Conservation (phyloP, 92 coral and sea anemone genomes). For the Muricea muricata region DNA sequence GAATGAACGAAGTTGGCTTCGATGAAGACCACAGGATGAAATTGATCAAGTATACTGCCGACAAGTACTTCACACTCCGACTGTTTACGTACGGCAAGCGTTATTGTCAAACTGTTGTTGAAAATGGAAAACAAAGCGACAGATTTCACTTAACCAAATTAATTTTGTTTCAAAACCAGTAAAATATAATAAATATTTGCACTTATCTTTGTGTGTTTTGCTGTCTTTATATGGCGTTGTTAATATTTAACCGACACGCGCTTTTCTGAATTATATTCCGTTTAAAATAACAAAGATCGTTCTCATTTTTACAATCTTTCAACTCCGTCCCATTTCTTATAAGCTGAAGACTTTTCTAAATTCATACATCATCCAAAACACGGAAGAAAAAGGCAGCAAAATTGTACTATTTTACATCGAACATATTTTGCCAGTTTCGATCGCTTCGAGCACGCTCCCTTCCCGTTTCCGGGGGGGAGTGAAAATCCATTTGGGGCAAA, state of each 20-base stretch:
- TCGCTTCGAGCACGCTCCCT: too few relatives aligned
- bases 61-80: background rate
- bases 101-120: background rate
- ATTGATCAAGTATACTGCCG: background rate
- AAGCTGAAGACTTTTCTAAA: too few relatives aligned
- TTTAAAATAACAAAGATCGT: background rate
- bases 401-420: too few relatives aligned
- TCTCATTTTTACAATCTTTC: too few relatives aligned
- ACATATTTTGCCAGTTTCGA: too few relatives aligned
- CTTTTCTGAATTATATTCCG: background rate
- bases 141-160: slow-evolving; percentile 2
- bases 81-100: background rate
- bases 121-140: background rate
- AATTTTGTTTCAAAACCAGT: background rate
- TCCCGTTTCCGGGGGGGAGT: too few relatives aligned
- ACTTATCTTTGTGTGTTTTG: background rate
- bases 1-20: background rate
- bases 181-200: background rate
- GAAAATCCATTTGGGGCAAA: too few relatives aligned
- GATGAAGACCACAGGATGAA: background rate
- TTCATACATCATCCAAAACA: too few relatives aligned
- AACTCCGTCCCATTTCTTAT: too few relatives aligned
- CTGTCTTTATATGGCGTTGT: background rate
- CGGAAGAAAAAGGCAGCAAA: too few relatives aligned
- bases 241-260: background rate